Conservation (phyloP, 2,797 vertebrate species). For the Scolopax rusticola region DNA sequence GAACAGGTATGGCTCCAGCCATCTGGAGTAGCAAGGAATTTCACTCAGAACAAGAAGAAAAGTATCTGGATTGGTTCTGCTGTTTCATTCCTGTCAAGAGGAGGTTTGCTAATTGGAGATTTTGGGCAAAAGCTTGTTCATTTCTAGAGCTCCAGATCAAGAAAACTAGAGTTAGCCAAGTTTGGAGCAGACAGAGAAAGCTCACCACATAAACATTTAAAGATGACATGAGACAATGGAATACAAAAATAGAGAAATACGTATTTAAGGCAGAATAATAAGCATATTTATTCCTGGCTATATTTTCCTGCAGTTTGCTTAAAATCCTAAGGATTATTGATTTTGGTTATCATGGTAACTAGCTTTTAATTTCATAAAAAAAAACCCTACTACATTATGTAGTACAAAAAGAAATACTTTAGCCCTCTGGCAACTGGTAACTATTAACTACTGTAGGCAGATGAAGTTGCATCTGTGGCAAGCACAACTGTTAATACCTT, state of each 20-base stretch:
- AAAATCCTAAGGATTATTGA: not conserved
- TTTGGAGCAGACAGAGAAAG: not conserved
- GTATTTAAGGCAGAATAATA: not conserved
- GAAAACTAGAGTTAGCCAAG: not conserved
- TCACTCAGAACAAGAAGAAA: not conserved
- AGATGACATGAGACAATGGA: not conserved
- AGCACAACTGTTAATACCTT: not conserved
- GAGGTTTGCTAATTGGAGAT: not conserved
- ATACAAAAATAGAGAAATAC: not conserved
- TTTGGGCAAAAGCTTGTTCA: not conserved
- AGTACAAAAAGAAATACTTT: not conserved
- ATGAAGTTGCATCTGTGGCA: not conserved
- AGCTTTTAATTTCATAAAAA: not conserved
- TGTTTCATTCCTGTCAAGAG: not conserved
- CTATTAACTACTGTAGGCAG: not conserved
- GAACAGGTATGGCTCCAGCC: not conserved
- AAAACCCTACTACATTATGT: not conserved
- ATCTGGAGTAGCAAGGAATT: not conserved
- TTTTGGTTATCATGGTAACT: not conserved
- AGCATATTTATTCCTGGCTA: not conserved
- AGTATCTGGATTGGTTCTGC: not conserved
- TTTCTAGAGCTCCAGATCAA: not conserved
- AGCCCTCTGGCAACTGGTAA: not conserved
- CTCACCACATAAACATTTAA: not conserved
- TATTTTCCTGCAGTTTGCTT: not conserved